Evolutionary conservation across 2,797 vertebrate species (phyloP), one percentile per base, ranked within the genome.

Genomic region (Macropodus opercularis): DNA sequence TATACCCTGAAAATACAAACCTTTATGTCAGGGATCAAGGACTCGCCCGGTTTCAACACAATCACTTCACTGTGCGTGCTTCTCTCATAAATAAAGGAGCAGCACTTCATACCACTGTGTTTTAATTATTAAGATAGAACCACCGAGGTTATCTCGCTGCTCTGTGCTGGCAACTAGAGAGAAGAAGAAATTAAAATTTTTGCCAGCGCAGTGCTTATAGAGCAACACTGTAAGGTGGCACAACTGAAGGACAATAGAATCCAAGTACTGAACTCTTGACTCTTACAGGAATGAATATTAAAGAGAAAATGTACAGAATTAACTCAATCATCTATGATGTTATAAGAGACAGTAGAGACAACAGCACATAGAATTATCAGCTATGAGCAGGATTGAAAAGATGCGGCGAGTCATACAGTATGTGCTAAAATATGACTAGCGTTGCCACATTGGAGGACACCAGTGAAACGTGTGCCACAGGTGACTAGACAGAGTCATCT

Each of bases 1-100:
- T 86, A 88, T 78, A 81, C 84, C 77, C 80, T 72, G 79, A 77
- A 85, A 89, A 90, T 86, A 85, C 81, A 87, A 90, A 87, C 84
- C 87, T 85, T 86, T 79, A 86, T 90, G 90, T 87, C 87, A 90
- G 65, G 81, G 90, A 91, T 91, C 87, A 91, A 90, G 89, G 87
- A 86, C 89, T 88, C 51, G 83, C 64, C 79, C 87, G 84, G 87
- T 90, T 90, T 86, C 79, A 87, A 87, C 87, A 89, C 89, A 89
- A 89, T 89, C 89, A 83, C 87, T 87, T 88, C 82, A 86, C 54
- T 81, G 80, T 64, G 75, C 71, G 67, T 75, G 84, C 73, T 64
- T 77, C 69, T 52, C 86, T 91, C 83, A 90, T 90, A 90, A 89
- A 91, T 91, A 89, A 90, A 84, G 85, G 71, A 90, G 83, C 77